Percentiles rank a stretch among this genome's conserved stretches.
phyloP scores from a whole-genome alignment of 2,113 vertebrate genomes.

The Turdus rufiventris region DNA sequence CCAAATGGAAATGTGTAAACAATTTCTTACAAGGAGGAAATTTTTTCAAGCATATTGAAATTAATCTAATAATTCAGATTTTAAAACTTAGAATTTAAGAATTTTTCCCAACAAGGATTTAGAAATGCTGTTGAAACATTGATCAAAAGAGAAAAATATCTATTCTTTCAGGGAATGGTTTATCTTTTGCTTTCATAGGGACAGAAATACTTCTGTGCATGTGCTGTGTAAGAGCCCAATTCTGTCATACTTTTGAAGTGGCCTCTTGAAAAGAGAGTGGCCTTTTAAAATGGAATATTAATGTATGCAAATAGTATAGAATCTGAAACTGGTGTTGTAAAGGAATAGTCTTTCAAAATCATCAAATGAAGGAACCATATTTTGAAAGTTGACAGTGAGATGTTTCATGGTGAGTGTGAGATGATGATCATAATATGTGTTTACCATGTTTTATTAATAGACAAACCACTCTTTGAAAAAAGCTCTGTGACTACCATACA shows the following conservation, averaged over 20 bases:
- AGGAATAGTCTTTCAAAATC: neutral
- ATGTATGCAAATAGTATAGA: neutral
- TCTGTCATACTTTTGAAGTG: neutral
- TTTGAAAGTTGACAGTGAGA: neutral
- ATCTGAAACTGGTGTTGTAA: neutral
- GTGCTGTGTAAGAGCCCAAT: neutral
- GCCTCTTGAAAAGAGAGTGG: neutral
- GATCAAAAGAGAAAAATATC: neutral
- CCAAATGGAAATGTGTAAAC: neutral
- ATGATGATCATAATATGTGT: neutral
- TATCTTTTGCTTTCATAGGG: neutral
- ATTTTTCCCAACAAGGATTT: neutral
- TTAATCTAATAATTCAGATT: neutral
- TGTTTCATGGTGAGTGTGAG: neutral
- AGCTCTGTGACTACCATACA: neutral
- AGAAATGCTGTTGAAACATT: neutral
- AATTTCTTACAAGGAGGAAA: neutral
- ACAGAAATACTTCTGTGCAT: neutral
- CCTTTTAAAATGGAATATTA: neutral
- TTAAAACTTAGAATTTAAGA: neutral
- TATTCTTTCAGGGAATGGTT: neutral
- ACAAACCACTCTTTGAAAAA: neutral
- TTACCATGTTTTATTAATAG: neutral
- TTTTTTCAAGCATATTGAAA: neutral
- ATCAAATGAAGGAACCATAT: neutral